Evolutionary conservation across 2,113 vertebrate genomes (phyloP), one percentile per base, ranked within the genome.

Genomic region (Accipiter cooperii): DNA sequence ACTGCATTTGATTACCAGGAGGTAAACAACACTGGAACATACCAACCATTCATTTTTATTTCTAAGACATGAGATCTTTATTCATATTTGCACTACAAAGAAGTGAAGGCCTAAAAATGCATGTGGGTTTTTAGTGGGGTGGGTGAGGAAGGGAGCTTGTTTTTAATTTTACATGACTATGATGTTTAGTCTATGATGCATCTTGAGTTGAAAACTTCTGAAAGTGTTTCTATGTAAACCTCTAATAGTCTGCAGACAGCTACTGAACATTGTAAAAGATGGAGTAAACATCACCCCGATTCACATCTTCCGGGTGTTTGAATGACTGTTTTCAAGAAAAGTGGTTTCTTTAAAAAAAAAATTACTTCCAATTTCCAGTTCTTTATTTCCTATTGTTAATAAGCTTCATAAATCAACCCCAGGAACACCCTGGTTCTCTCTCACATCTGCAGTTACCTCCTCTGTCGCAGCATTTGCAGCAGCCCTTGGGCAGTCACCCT

Each of bases 391-490:
- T 71, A 6, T 12, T 40, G 40, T 36, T 34, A 65, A 19, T 12
- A 61, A 55, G 22, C 17, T 54, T 20, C 40, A 33, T 5, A 60
- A 40, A 54, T 5, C 36, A 33, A n/a, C 33, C 29, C 54, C 46
- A n/a, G 49, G 40, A 51, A 31, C 26, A 15, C 17, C 18, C 44
- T 17, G 58, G 36, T 1, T 4, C n/a, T 19, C 18, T 61, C 44
- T 19, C 46, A 6, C 58, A 44, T 3, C 46, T 8, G 20, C 17
- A 9, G 63, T 8, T 44, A 13, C 25, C 49, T 10, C 2, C 36
- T 28, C 31, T 11, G 22, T 3, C 9, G 1, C 20, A 25, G 70
- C 15, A 6, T 8, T 17, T 2, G 29, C 12, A 1, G 17, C 4
- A 0, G 44, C 24, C 26, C 28, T 6, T 0, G 26, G 36, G 28